phyloP scores from a whole-genome alignment of 2,113 vertebrate species.

The Thamnaconus septentrionalis region DNA sequence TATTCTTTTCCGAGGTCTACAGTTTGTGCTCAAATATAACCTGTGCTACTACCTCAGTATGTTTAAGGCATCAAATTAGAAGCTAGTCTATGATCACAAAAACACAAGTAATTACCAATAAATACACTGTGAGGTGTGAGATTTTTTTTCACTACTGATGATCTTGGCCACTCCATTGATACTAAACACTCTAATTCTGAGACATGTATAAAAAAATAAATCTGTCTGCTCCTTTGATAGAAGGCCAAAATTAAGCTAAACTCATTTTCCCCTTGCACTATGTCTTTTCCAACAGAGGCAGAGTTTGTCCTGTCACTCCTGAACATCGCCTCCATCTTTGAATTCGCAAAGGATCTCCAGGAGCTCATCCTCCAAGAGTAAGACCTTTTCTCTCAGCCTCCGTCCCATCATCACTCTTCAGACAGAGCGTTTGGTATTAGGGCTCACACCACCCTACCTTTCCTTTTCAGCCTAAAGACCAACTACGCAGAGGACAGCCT shows the following conservation, averaged over 20 bases:
- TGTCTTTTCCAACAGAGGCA: slow-evolving; percentile 74
- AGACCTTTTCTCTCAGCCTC: slow-evolving; percentile 43
- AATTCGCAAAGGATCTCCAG: slow-evolving; percentile 90
- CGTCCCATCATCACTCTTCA: not conserved
- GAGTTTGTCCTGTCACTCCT: slow-evolving; percentile 88
- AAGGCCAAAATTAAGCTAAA: not conserved
- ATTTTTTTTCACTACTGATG: too few relatives aligned
- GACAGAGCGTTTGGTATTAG: not conserved
- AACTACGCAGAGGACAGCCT: slow-evolving; percentile 78
- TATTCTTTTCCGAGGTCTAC: not conserved
- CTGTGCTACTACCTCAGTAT: not conserved
- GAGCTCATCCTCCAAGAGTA: slow-evolving; percentile 88
- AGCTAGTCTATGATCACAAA: too few relatives aligned
- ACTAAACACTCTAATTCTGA: too few relatives aligned
- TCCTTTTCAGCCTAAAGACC: slow-evolving; percentile 80
- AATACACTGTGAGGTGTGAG: too few relatives aligned
- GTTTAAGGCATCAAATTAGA: too few relatives aligned
- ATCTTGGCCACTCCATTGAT: too few relatives aligned
- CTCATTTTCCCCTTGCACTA: not conserved
- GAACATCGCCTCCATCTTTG: slow-evolving; percentile 85
- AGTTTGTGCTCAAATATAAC: not conserved
- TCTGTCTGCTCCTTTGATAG: not conserved
- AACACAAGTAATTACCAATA: too few relatives aligned
- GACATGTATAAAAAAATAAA: too few relatives aligned
- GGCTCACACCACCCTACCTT: not conserved